These are phyloP conservation scores for Scrobipalpa costella DNA, from an alignment of 2,888 invertebrate genomes.

Conservation along the genomic window DNA sequence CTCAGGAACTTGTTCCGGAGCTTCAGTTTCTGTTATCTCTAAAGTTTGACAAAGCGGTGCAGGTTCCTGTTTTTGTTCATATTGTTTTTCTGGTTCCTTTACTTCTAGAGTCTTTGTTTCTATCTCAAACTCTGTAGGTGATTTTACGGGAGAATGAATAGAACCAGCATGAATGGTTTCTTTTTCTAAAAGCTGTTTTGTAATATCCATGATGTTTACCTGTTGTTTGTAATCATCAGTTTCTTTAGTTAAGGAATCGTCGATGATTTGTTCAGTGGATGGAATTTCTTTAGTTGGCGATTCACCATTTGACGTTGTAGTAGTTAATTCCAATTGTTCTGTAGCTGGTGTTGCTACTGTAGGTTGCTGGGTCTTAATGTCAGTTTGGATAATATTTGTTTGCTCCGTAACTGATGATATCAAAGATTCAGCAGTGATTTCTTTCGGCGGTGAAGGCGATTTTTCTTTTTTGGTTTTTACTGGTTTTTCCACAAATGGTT, in stretches of 20 bases:
- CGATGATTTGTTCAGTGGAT: conserved; percentile 16
- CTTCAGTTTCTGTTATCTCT: conserved; percentile 4
- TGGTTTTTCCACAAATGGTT: conserved; percentile 9
- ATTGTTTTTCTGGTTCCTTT: neutral
- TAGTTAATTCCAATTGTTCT: neutral
- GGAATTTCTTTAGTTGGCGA: conserved; percentile 17
- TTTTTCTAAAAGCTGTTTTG: conserved; percentile 44
- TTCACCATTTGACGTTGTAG: conserved; percentile 13
- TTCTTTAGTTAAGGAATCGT: conserved; percentile 22
- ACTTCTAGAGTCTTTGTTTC: neutral
- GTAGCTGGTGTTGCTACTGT: neutral
- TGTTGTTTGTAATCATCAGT: conserved; percentile 31
- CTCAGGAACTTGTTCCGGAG: neutral
- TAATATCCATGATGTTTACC: conserved; percentile 37
- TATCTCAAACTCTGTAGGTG: conserved; percentile 16
- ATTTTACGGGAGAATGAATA: conserved; percentile 29
- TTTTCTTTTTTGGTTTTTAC: conserved; percentile 21
- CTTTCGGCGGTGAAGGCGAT: conserved; percentile 13
- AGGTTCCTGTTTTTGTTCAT: neutral
- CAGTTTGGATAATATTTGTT: neutral
- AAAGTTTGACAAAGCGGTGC: neutral
- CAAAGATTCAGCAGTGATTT: neutral
- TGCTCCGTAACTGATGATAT: neutral
- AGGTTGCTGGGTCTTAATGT: neutral
- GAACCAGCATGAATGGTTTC: conserved; percentile 38